Percentiles rank a stretch among this genome's conserved stretches.
Evolutionary conservation across 2,888 invertebrate species (phyloP).

Genomic region (Psococerastis gibbosa): DNA sequence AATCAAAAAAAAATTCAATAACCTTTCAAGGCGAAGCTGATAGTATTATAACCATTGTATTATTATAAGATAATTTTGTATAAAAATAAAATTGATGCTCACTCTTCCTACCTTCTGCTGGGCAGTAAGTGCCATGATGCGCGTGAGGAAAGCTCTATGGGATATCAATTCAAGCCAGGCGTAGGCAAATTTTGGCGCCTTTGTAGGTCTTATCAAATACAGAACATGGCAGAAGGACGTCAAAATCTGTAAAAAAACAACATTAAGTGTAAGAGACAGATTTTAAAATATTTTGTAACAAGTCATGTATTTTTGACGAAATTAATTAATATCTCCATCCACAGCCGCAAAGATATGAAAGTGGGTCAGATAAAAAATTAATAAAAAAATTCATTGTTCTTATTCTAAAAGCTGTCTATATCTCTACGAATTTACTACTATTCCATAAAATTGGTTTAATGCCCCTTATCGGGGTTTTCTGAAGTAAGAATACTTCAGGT

Average conservation of each 20-base stretch:
- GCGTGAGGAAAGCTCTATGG: conserved; percentile 86
- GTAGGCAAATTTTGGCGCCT: conserved; percentile 92
- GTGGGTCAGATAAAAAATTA: conserved; percentile 5
- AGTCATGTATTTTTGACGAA: background rate
- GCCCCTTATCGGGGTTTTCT: no score
- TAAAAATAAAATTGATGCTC: no score
- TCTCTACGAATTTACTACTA: no score
- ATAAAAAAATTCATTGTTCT: background rate
- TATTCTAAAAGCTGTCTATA: no score
- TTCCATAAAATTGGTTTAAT: no score
- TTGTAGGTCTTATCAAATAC: conserved; percentile 77
- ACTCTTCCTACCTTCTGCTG: conserved; percentile 54
- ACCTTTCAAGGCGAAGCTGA: background rate
- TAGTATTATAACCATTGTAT: no score
- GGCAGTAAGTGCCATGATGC: conserved; percentile 76
- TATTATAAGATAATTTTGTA: no score
- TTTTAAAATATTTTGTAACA: conserved; percentile 4
- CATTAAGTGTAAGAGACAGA: conserved; percentile 1
- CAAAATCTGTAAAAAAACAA: conserved; percentile 37
- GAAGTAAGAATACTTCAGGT: no score
- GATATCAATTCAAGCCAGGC: conserved; percentile 97
- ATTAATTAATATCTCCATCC: no score
- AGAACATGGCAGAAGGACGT: conserved; percentile 93
- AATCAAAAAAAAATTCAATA: background rate
- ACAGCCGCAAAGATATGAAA: no score